phyloP scores from a whole-genome alignment of 2,113 vertebrate genomes.

The Coregonus clupeaformis region DNA sequence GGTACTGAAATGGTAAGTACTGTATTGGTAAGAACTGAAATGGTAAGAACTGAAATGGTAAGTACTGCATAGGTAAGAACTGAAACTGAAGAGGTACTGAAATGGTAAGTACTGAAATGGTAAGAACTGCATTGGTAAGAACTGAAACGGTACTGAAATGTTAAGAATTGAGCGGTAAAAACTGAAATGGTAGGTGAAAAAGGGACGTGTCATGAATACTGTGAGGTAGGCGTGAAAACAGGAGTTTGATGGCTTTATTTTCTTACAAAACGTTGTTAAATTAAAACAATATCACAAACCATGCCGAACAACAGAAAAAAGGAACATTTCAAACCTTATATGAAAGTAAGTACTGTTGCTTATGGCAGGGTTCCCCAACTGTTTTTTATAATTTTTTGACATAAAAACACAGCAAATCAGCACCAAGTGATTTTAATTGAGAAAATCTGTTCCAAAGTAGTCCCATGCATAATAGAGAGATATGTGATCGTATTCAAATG shows the following conservation, averaged over 20 bases:
- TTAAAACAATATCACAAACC: background rate
- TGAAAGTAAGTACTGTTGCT: background rate
- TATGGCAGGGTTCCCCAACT: background rate
- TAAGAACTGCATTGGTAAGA: too few species aligned
- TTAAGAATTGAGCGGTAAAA: background rate
- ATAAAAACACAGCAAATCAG: too few species aligned
- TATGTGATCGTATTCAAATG: too few species aligned
- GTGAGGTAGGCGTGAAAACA: background rate
- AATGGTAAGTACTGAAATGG: too few species aligned
- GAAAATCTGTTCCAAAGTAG: too few species aligned
- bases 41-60: too few species aligned
- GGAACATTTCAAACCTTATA: background rate
- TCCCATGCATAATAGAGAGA: too few species aligned
- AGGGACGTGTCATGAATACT: background rate
- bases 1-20: background rate
- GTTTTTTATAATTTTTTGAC: too few species aligned
- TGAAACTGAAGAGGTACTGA: background rate
- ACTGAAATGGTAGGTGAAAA: background rate
- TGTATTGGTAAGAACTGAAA: background rate
- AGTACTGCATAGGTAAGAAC: too few species aligned
- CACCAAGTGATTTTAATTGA: too few species aligned
- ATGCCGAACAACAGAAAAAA: constrained; percentile 3
- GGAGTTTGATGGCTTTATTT: background rate
- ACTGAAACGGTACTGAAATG: too few species aligned
- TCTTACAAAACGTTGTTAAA: too few species aligned